Percentiles rank a stretch among this genome's conserved stretches.
phyloP scores from a whole-genome alignment of 92 coral and sea anemone species.

The Hydrozoanthus gracilis region DNA sequence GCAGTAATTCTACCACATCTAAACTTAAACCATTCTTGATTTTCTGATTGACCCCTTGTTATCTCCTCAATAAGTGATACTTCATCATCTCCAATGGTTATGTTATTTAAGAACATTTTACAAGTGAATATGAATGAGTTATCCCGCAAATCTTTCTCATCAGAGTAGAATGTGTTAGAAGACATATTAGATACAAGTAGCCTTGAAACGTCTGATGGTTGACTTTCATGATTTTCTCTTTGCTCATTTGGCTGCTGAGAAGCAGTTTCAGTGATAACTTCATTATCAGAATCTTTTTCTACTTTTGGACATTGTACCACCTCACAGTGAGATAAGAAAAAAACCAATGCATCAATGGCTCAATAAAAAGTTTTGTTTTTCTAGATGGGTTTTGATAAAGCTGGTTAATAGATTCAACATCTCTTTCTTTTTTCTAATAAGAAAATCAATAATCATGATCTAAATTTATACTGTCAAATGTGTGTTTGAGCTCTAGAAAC shows the following conservation, averaged over 20 bases:
- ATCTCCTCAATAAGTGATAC: slow-evolving; percentile 31
- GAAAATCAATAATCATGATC: slow-evolving; percentile 51
- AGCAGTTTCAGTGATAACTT: too few species aligned
- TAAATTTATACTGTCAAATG: slow-evolving; percentile 20
- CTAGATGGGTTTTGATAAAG: slow-evolving; percentile 9
- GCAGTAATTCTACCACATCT: slow-evolving; percentile 66
- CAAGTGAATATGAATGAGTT: too few species aligned
- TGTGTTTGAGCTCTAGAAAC: slow-evolving; percentile 25
- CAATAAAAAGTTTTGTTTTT: slow-evolving; percentile 38
- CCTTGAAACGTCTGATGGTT: too few species aligned
- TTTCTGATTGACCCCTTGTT: slow-evolving; percentile 58
- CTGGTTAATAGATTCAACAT: slow-evolving; percentile 9
- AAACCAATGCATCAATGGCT: slow-evolving; percentile 45
- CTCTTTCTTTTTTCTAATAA: slow-evolving; percentile 26
- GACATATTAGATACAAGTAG: too few species aligned
- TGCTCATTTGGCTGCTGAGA: too few species aligned
- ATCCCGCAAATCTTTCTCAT: too few species aligned
- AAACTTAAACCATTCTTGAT: slow-evolving; percentile 49
- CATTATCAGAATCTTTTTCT: too few species aligned
- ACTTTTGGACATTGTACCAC: background rate
- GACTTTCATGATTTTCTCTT: too few species aligned
- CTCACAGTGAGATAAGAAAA: slow-evolving; percentile 47
- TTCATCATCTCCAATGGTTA: slow-evolving; percentile 11
- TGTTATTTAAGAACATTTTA: too few species aligned
- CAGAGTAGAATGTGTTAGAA: too few species aligned